Conservation (phyloP, 1,140 invertebrate genomes). For the Vanessa atalanta region DNA sequence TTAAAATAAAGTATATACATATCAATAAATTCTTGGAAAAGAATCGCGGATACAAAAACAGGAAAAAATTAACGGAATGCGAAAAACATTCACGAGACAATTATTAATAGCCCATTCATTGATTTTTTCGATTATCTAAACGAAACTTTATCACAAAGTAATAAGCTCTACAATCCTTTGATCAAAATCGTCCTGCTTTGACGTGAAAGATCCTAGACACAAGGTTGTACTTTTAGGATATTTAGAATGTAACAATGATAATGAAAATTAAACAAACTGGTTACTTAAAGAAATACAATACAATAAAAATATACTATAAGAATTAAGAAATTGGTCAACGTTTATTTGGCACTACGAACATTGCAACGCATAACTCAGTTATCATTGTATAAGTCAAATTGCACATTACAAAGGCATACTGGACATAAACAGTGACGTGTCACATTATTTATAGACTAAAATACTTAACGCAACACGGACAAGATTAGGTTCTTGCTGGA, state of each 20-base stretch:
- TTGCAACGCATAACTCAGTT: conserved; percentile 2
- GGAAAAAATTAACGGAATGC: conserved; percentile 20
- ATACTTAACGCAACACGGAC: conserved; percentile 23
- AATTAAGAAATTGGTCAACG: not conserved
- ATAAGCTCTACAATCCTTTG: conserved; percentile 2
- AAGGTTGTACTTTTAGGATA: conserved; percentile 10
- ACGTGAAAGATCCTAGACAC: conserved; percentile 12
- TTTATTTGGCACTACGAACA: not conserved
- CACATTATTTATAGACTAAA: conserved; percentile 18
- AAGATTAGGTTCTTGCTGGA: conserved; percentile 20
- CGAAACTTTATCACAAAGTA: not conserved
- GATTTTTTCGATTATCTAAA: not conserved
- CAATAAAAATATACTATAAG: not conserved
- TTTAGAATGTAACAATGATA: not conserved
- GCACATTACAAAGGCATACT: conserved; percentile 22
- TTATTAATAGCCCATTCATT: conserved; percentile 12
- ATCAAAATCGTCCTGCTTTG: not conserved
- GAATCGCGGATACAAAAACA: conserved; percentile 20
- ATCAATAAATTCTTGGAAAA: conserved; percentile 14
- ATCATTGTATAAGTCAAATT: conserved; percentile 23
- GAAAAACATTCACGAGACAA: not conserved
- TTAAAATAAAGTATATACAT: conserved; percentile 12
- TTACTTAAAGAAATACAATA: not conserved
- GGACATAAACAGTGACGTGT: conserved; percentile 24
- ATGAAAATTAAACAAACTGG: not conserved